These are phyloP conservation scores for Mormyrus hasselquistii DNA, from an alignment of 2,797 vertebrate genomes.

Conservation along the genomic window DNA sequence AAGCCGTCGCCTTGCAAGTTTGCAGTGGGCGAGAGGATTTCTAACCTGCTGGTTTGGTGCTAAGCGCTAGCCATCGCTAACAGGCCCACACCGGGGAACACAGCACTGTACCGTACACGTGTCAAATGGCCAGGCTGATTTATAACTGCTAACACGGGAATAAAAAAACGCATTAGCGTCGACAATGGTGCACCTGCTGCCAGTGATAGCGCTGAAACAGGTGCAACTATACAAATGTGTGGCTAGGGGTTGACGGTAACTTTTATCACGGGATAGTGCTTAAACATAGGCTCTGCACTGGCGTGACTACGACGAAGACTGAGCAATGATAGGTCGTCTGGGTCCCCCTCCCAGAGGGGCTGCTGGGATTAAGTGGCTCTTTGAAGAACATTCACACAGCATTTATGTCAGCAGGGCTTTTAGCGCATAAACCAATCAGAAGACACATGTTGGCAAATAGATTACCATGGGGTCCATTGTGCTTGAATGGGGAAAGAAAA, in stretches of 20 bases:
- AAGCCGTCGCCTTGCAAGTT: neutral
- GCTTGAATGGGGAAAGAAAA: neutral
- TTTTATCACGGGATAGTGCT: neutral
- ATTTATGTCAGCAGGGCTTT: neutral
- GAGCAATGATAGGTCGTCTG: neutral
- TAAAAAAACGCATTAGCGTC: conserved; percentile 7
- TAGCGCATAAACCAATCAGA: conserved; percentile 2
- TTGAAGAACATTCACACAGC: neutral
- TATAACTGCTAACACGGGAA: conserved; percentile 18
- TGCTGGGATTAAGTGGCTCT: neutral
- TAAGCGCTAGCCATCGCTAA: neutral
- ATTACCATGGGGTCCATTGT: neutral
- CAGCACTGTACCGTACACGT: conserved; percentile 13
- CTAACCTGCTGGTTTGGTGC: neutral
- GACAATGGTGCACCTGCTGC: conserved; percentile 35
- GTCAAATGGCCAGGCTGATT: neutral
- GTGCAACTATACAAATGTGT: conserved; percentile 30
- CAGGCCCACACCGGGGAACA: neutral
- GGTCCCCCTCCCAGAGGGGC: neutral
- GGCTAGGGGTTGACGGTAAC: conserved; percentile 5
- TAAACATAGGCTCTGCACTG: neutral
- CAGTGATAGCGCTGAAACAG: conserved; percentile 30
- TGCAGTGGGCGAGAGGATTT: neutral
- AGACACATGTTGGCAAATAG: neutral
- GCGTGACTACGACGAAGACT: neutral